Evolutionary conservation across 2,797 vertebrate species (phyloP).

Genomic region (Capromys pilorides): DNA sequence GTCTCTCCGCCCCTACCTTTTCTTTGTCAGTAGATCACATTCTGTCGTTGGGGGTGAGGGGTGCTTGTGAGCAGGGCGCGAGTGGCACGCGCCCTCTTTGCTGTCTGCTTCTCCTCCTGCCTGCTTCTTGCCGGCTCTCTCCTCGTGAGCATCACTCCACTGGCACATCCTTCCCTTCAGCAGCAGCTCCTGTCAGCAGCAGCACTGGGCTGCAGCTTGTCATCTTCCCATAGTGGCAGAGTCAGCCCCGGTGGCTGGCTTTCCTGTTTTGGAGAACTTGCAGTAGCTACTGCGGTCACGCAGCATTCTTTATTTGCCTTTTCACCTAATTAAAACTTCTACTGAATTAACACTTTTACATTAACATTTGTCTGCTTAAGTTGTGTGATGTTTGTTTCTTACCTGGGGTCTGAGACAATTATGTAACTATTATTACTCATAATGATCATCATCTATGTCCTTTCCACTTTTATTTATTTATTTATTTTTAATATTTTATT

Average conservation of each 20-base stretch:
- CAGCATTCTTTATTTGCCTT: slow-evolving; percentile 3
- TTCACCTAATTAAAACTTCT: background rate
- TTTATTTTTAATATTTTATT: no score
- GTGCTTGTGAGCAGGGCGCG: background rate
- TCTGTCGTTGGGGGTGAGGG: background rate
- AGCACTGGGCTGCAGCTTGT: background rate
- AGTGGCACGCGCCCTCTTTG: background rate
- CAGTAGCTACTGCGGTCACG: background rate
- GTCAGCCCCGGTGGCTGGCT: background rate
- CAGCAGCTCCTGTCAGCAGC: background rate
- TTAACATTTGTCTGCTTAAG: slow-evolving; percentile 8
- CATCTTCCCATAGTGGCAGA: background rate
- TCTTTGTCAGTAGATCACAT: background rate
- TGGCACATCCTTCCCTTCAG: background rate
- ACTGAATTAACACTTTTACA: background rate
- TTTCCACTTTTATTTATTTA: no score
- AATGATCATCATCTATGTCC: background rate
- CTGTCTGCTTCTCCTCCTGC: background rate
- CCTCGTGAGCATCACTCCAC: background rate
- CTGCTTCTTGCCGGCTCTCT: background rate
- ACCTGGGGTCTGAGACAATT: background rate
- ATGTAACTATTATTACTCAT: background rate
- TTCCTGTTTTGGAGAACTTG: background rate
- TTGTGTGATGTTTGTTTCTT: slow-evolving; percentile 8
- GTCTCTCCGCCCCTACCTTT: background rate